Base-by-base conservation (phyloP, 2,797 vertebrate genomes). In the Myripristis jacobus region DNA sequence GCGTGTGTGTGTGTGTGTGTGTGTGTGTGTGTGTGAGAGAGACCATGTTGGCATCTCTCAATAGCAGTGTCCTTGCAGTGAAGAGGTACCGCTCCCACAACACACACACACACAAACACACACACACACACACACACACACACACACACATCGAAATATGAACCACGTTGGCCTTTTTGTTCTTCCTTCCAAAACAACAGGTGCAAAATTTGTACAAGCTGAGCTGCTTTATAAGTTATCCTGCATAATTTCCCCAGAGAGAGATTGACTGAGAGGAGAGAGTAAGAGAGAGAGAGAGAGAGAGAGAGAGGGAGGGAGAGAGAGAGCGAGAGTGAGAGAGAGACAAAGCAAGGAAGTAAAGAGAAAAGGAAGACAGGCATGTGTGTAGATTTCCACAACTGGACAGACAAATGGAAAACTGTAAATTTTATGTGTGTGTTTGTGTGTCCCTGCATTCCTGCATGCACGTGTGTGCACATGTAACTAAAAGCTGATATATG, bases 241-340 rank as follows among this genome's bases (percentile, higher is more conserved):
- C 63, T 67, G 29, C 38, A 57, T 77, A 58, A 90, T 83, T 84
- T 88, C 67, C 76, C 76, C 44, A 57, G 75, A 82, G 77, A 46
- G 29, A 52, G 3, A 34, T 6, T n/a, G n/a, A n/a, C n/a, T n/a
- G n/a, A n/a, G n/a, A n/a, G n/a, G n/a, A n/a, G n/a, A n/a, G n/a
- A n/a, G n/a, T n/a, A n/a, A n/a, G n/a, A n/a, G n/a, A n/a, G n/a
- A n/a, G n/a, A n/a, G n/a, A n/a, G n/a, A n/a, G n/a, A 54, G 43
- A 48, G n/a, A 21, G n/a, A 21, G 18, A 22, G 19, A 21, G 46
- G 9, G n/a, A 48, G 46, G 21, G 46, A 48, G 46, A 9, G 46
- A 4, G 19, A 9, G 18, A 2, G 18, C 5, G 18, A 7, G 18
- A 27, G 19, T 16, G n/a, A 18, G 43, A 6, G 44, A 18, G 18